Conservation (phyloP, 2,797 vertebrate genomes). For the Leptodactylus fallax region DNA sequence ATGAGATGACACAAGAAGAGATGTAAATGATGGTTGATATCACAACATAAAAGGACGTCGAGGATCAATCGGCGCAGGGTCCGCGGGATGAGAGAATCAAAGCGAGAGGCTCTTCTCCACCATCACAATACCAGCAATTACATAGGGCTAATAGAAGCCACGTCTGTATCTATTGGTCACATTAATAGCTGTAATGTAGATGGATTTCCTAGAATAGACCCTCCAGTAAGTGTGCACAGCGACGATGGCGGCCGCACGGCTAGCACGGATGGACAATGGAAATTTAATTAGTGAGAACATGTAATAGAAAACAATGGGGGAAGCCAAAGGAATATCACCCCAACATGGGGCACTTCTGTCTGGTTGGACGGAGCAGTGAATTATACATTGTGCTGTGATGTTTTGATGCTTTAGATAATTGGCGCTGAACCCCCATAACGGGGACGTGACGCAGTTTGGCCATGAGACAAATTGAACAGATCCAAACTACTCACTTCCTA, state of each 20-base stretch:
- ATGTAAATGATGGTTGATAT: neutral
- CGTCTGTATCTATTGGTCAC: neutral
- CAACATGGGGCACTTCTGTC: neutral
- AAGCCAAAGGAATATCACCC: neutral
- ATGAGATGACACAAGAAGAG: neutral
- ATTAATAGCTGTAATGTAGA: neutral
- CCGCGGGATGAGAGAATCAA: neutral
- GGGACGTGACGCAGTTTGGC: neutral
- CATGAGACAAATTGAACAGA: neutral
- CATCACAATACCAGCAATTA: neutral
- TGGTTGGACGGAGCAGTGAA: neutral
- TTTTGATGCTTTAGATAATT: neutral
- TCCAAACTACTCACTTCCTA: neutral
- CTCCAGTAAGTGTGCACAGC: neutral
- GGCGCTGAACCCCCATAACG: neutral
- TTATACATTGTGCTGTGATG: neutral
- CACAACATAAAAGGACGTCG: neutral
- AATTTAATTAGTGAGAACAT: constrained; percentile 21
- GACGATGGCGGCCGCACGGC: neutral
- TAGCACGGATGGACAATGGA: neutral
- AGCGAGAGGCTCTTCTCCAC: neutral
- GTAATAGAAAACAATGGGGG: neutral
- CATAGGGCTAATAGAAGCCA: neutral
- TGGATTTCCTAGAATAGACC: neutral
- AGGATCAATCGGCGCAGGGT: neutral